These are phyloP conservation scores for Mastomys coucha DNA, from an alignment of 2,113 vertebrate species.

Conservation along the genomic window DNA sequence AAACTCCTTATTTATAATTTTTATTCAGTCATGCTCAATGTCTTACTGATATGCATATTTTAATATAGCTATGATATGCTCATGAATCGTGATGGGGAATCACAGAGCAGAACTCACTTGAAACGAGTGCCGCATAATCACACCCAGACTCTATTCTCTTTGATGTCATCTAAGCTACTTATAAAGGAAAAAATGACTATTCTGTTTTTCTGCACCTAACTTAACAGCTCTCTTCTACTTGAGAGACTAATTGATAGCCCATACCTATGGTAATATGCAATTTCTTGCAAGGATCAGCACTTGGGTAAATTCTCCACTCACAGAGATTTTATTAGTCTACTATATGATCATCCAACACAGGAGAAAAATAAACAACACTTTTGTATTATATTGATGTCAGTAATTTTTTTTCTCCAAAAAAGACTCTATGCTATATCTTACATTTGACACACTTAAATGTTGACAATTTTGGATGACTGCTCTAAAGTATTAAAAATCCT, in stretches of 20 bases:
- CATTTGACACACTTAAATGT: not conserved
- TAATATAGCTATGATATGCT: not conserved
- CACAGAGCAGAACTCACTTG: not conserved
- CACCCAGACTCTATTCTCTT: not conserved
- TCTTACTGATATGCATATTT: not conserved
- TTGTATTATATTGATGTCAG: not conserved
- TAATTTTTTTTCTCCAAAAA: not conserved
- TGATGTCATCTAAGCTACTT: not conserved
- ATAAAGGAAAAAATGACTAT: not conserved
- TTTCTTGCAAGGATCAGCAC: not conserved
- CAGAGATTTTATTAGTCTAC: not conserved
- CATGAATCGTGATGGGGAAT: not conserved
- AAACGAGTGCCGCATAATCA: not conserved
- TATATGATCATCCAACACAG: not conserved
- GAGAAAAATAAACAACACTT: not conserved
- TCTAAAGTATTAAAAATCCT: not conserved
- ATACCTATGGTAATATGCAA: not conserved
- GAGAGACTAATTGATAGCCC: not conserved
- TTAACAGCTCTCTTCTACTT: not conserved
- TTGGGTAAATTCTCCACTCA: not conserved
- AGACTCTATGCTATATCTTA: not conserved
- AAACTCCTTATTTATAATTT: not conserved
- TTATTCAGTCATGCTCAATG: not conserved
- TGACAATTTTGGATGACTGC: not conserved
- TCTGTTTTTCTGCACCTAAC: not conserved